Conservation (phyloP, 1,140 invertebrate genomes). For the Aphaenogaster floridana region DNA sequence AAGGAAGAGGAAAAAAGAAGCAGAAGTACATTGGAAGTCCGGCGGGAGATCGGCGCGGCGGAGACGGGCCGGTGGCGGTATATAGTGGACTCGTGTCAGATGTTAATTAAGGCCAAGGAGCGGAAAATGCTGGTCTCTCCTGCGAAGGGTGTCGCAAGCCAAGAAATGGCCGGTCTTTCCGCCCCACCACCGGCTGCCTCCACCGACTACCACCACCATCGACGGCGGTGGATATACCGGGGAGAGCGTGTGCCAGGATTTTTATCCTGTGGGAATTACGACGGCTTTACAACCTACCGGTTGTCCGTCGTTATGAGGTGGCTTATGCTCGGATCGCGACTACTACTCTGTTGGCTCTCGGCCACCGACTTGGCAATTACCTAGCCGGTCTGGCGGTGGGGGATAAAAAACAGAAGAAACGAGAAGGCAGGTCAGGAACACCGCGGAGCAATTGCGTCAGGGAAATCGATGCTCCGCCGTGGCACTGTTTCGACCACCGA, state of each 20-base stretch:
- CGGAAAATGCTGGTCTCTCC: slow-evolving; percentile 81
- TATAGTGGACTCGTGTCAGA: slow-evolving; percentile 83
- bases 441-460: slow-evolving; percentile 68
- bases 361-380: slow-evolving; percentile 43
- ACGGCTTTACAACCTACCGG: slow-evolving; percentile 79
- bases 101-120: slow-evolving; percentile 86
- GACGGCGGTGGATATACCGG: background rate
- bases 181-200: slow-evolving; percentile 56
- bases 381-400: slow-evolving; percentile 36
- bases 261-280: slow-evolving; percentile 82
- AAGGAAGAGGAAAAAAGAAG: slow-evolving; percentile 57
- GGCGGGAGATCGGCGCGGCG: slow-evolving; percentile 75
- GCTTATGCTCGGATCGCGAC: slow-evolving; percentile 73
- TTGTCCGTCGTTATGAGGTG: slow-evolving; percentile 79
- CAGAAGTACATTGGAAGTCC: slow-evolving; percentile 74
- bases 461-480: slow-evolving; percentile 61
- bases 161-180: slow-evolving; percentile 75
- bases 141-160: slow-evolving; percentile 82
- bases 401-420: slow-evolving; percentile 64
- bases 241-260: slow-evolving; percentile 81
- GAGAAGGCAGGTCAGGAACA: slow-evolving; percentile 76
- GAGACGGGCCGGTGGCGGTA: slow-evolving; percentile 58
- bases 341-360: slow-evolving; percentile 60
- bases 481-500: slow-evolving; percentile 49
- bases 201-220: slow-evolving; percentile 24